A percentile compares a stretch with the other conserved stretches of the same genome.
Conservation (phyloP, 1,140 invertebrate species). For the Drosophila sp. region DNA sequence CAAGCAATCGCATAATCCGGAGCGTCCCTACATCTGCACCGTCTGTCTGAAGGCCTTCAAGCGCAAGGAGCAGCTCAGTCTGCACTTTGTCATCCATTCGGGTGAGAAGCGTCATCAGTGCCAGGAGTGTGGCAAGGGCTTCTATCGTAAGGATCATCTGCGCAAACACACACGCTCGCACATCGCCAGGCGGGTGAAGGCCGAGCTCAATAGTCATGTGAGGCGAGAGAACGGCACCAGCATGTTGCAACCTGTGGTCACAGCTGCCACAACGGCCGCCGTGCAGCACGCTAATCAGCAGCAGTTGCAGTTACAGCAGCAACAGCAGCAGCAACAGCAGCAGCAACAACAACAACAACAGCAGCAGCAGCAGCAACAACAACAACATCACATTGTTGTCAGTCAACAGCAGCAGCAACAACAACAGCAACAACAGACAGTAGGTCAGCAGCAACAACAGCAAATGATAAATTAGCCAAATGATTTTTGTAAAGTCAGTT, state of each 20-base stretch:
- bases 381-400: conserved; percentile 74
- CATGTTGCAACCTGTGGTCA: conserved; percentile 79
- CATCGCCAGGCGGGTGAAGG: conserved; percentile 92
- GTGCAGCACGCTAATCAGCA: conserved; percentile 72
- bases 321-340: conserved; percentile 65
- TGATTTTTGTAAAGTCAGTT: conserved; percentile 85
- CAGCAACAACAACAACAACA: conserved; percentile 63
- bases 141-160: conserved; percentile 91
- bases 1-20: conserved; percentile 92
- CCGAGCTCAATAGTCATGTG: conserved; percentile 89
- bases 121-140: conserved; percentile 93
- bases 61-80: conserved; percentile 92
- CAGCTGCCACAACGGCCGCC: conserved; percentile 71
- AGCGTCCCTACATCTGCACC: conserved; percentile 92
- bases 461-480: conserved; percentile 84
- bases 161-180: conserved; percentile 92
- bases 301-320: conserved; percentile 66
- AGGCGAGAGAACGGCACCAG: conserved; percentile 77
- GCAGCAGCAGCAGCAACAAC: conserved; percentile 58
- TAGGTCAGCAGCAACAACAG: conserved; percentile 67
- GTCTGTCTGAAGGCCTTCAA: conserved; percentile 94
- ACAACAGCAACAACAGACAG: conserved; percentile 58
- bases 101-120: conserved; percentile 94
- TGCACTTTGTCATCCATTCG: conserved; percentile 94
- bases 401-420: conserved; percentile 70